Base-by-base conservation (phyloP, 2,113 vertebrate species). In the Hydrolagus affinis region DNA sequence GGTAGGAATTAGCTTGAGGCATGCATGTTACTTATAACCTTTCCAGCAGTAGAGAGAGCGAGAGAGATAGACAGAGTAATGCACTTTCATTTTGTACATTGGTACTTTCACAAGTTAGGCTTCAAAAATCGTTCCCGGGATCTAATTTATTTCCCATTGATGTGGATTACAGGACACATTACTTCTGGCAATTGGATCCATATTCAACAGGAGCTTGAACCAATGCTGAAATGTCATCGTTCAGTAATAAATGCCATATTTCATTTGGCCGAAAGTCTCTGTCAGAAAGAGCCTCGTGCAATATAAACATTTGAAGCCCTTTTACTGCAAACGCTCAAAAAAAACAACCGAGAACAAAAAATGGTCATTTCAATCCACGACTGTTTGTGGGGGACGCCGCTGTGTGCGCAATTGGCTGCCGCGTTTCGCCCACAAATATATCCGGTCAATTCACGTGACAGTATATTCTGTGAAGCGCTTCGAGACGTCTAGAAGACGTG, bases 121-220 rank as follows among this genome's bases (percentile, higher is more conserved):
- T 83, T 66, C 66, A 10, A 30, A 83, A 83, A 15, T 68, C 62
- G 66, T 14, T 28, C n/a, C 59, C 78, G 21, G 62, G 62, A 83
- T 28, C 10, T 83, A 83, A 66, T 83, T 83, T 83, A 32, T 83
- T 83, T 83, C 25, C 59, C 78, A 83, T 17, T 83, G 28, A 30
- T 17, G 66, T 66, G 28, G 62, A 28, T 68, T 28, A 83, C 19
- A 10, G 21, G 66, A 68, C 62, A 32, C 11, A 12, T 11, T 68
- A 28, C 60, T 83, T 83, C 78, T 32, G 44, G 60, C 60, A 83
- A 64, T 80, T 25, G 59, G 59, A 83, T 19, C 66, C 28, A 30
- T 30, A 83, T 6, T 68, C 23, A 83, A 83, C 62, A 21, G 30
- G 66, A 66, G 21, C 3, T 17, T 30, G 60, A 80, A 80, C 25